Percentiles rank a stretch among this genome's conserved stretches.
Evolutionary conservation across 2,797 vertebrate species (phyloP).

Genomic region (Ispidina lecontei): DNA sequence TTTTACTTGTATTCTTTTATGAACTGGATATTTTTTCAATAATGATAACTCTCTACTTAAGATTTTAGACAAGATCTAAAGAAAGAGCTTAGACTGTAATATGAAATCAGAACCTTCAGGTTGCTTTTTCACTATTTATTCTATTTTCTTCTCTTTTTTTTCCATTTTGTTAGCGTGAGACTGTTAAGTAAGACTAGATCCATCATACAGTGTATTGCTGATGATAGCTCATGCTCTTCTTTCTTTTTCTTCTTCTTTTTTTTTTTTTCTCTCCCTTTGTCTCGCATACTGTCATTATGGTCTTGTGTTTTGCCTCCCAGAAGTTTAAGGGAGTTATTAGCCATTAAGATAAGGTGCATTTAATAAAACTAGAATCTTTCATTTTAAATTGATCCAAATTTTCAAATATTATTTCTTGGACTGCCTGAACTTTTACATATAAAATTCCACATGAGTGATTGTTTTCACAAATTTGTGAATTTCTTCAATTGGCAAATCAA

Average conservation of each 20-base stretch:
- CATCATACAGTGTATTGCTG: background rate
- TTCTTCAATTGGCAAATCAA: background rate
- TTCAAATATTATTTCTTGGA: background rate
- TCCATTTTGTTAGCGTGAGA: background rate
- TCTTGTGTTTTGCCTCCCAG: background rate
- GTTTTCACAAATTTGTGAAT: background rate
- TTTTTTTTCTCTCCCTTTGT: background rate
- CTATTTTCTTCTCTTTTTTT: background rate
- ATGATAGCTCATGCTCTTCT: background rate
- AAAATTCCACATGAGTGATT: background rate
- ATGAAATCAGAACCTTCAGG: background rate
- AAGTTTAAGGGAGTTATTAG: background rate
- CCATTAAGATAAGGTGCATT: background rate
- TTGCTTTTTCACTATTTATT: background rate
- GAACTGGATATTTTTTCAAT: background rate
- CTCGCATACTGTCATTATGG: background rate
- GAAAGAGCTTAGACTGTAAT: background rate
- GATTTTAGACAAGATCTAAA: background rate
- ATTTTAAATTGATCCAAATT: background rate
- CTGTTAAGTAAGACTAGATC: background rate
- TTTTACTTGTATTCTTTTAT: background rate
- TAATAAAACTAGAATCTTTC: background rate
- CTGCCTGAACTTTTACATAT: background rate
- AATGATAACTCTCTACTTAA: background rate
- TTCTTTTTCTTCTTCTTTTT: background rate